Evolutionary conservation across 2,888 invertebrate genomes (phyloP), one percentile per base, ranked within the genome.

Genomic region (Chaetoderma sp.): DNA sequence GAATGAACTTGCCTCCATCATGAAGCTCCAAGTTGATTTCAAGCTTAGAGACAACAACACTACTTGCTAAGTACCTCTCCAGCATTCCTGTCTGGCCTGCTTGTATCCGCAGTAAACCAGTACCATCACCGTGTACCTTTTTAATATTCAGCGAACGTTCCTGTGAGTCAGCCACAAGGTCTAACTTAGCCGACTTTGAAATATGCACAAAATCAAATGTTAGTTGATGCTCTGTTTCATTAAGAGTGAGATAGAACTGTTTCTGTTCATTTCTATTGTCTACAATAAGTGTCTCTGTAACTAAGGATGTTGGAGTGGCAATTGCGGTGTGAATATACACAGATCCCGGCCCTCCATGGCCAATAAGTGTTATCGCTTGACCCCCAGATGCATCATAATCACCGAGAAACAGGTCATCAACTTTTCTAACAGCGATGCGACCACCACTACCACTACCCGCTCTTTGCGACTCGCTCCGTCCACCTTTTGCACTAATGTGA

Each of bases 371-470:
- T 27, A 73, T 69, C 1, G 74, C 73, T 6, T 55, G 63, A 1
- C 78, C 78, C 3, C 78, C 78, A 13, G 63, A 30, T n/a, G 78
- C 77, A 50, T 57, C 61, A 49, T 63, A 75, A 30, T 57, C 62
- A 16, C 74, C 76, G 32, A 64, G 54, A 67, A 64, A 79, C 16
- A 66, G 45, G 59, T 71, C 70, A 23, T 65, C 59, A 21, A 62
- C 59, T 55, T 71, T 57, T n/a, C 71, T 47, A 10, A 75, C 70
- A 49, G 76, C 77, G 55, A 79, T 74, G 27, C 76, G 71, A 8
- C 79, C 79, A 23, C 78, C 79, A 67, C 79, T 79, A 1, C 79
- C 79, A 27, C 71, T 78, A 18, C 78, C 79, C 28, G 68, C 65
- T n/a, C 32, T 60, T 1, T 42, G 32, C 6, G 42, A 52, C n/a